phyloP scores from a whole-genome alignment of 2,888 invertebrate genomes.

The Nowickia ferox region DNA sequence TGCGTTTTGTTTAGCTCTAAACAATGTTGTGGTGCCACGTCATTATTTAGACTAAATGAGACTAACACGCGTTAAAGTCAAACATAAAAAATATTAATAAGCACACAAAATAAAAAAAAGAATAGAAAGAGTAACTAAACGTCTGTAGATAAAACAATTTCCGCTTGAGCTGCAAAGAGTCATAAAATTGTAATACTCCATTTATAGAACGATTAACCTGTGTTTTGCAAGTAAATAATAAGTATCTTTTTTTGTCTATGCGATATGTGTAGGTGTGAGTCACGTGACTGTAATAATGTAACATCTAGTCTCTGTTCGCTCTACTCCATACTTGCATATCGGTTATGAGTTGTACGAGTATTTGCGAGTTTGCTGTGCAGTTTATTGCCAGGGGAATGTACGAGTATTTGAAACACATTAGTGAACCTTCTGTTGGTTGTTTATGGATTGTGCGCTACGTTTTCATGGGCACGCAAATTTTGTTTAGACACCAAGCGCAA shows the following conservation, averaged over 20 bases:
- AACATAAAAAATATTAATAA: constrained; percentile 33
- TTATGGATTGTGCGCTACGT: constrained; percentile 29
- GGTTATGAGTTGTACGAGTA: constrained; percentile 21
- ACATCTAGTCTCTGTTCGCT: constrained; percentile 8
- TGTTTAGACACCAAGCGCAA: constrained; percentile 34
- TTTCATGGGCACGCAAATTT: constrained; percentile 40
- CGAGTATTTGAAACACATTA: constrained; percentile 64
- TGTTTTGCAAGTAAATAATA: constrained; percentile 49
- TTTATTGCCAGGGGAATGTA: constrained; percentile 45
- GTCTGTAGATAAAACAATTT: constrained; percentile 55
- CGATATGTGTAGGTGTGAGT: constrained; percentile 72
- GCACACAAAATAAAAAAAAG: constrained; percentile 7
- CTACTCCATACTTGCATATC: constrained; percentile 7
- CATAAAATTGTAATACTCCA: constrained; percentile 28
- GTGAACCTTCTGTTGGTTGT: constrained; percentile 56
- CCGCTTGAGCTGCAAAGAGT: constrained; percentile 40
- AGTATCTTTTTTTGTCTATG: constrained; percentile 5
- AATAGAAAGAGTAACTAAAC: neutral
- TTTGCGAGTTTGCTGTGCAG: neutral
- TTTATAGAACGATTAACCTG: constrained; percentile 56
- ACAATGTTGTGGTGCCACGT: constrained; percentile 42
- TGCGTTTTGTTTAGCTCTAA: constrained; percentile 35
- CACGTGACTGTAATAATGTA: constrained; percentile 70
- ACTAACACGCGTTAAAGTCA: constrained; percentile 64
- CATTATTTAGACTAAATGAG: constrained; percentile 64